phyloP scores from a whole-genome alignment of 2,888 invertebrate genomes.

The Zygaena filipendulae region DNA sequence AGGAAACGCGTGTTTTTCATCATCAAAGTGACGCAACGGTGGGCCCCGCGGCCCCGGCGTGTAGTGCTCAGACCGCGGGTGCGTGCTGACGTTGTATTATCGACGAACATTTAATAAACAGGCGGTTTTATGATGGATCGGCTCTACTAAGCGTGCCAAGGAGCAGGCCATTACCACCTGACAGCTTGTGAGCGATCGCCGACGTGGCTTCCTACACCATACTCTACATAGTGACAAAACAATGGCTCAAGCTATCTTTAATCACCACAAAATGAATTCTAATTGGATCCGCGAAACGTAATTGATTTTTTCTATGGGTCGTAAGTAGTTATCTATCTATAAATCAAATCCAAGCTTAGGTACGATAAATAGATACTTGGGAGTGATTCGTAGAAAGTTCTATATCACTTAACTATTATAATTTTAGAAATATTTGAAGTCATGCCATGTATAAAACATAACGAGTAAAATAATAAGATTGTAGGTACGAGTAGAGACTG shows the following conservation, averaged over 20 bases:
- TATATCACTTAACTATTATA: too few relatives aligned
- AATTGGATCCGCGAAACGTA: constrained; percentile 57
- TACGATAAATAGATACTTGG: too few relatives aligned
- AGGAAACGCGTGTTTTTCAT: not conserved
- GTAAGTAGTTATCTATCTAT: too few relatives aligned
- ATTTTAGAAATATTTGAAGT: too few relatives aligned
- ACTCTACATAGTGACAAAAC: constrained; percentile 50
- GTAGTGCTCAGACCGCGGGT: too few relatives aligned
- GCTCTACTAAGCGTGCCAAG: constrained; percentile 29
- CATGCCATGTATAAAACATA: too few relatives aligned
- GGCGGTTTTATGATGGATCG: constrained; percentile 51
- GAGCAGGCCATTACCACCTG: constrained; percentile 50
- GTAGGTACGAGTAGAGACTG: too few relatives aligned
- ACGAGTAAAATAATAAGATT: too few relatives aligned
- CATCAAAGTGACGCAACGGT: constrained; percentile 43
- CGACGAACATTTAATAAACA: constrained; percentile 48
- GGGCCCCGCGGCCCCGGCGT: too few relatives aligned
- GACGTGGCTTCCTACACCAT: constrained; percentile 36
- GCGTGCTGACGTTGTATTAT: constrained; percentile 26
- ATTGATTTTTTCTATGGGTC: constrained; percentile 27
- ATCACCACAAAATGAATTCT: constrained; percentile 57
- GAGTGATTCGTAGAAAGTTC: too few relatives aligned
- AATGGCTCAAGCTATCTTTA: constrained; percentile 56
- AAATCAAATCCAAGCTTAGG: too few relatives aligned
- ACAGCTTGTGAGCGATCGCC: constrained; percentile 58